Percentiles rank a stretch among this genome's conserved stretches.
These are phyloP conservation scores for Galago senegalensis DNA, from an alignment of 2,797 vertebrate genomes.

Conservation along the genomic window DNA sequence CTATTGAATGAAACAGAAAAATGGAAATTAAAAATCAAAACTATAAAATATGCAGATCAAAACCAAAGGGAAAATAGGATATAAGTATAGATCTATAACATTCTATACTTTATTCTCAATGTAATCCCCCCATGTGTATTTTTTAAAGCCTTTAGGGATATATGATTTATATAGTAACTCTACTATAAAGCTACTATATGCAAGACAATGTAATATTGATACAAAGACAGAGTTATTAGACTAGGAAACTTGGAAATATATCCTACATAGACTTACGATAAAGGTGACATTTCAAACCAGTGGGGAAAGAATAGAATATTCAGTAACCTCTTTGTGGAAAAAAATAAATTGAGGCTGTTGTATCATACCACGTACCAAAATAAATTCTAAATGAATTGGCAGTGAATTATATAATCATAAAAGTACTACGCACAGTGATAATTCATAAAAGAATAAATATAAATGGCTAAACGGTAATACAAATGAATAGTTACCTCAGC, in stretches of 20 bases:
- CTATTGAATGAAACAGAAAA: conserved; percentile 4
- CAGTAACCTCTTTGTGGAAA: not conserved
- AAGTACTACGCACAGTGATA: not conserved
- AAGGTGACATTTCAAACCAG: conserved; percentile 27
- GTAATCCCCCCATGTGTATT: not conserved
- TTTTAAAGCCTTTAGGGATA: not conserved
- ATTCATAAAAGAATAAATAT: conserved; percentile 16
- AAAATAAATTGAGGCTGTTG: conserved; percentile 6
- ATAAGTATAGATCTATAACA: not conserved
- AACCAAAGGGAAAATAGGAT: not conserved
- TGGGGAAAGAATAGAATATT: conserved; percentile 12
- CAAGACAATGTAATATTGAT: not conserved
- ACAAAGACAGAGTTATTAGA: not conserved
- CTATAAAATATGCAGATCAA: conserved; percentile 23
- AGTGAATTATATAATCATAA: conserved; percentile 55
- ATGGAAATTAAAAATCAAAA: conserved; percentile 44
- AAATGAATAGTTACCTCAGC: not conserved
- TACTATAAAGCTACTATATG: not conserved
- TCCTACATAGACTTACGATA: not conserved
- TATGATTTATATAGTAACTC: conserved; percentile 4
- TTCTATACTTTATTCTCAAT: not conserved
- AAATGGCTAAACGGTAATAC: not conserved
- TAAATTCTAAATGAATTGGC: conserved; percentile 18
- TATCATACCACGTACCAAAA: not conserved
- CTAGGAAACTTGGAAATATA: not conserved